Base-by-base conservation (phyloP, 2,888 invertebrate genomes). In the Cenopis cana region DNA sequence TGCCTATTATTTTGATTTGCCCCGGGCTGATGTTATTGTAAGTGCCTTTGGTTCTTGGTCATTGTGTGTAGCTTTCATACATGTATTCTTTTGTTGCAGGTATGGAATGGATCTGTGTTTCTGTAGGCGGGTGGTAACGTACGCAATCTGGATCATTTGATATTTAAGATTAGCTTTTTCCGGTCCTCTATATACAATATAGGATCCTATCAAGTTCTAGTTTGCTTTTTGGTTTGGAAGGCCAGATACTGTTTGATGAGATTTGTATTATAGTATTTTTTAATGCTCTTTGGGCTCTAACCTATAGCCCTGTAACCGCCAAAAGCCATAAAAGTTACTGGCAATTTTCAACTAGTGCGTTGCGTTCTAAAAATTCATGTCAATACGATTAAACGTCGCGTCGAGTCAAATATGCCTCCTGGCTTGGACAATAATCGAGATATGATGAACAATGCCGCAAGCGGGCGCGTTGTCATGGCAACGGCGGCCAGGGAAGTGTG, bases 401-500 rank as follows among this genome's bases (percentile, higher is more conserved):
- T 46, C 14, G 24, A 12, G 52, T 20, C 11, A 52, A 65, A 68
- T 54, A 54, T 18, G 33, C 57, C 54, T n/a, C n/a, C 8, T 20
- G 17, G 60, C 38, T 56, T 46, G 38, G 29, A n/a, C 24, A 55
- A 55, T 55, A 29, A 55, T 55, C 55, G 55, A n/a, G 55, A 24
- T 14, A 55, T 38, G 36, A 65, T 54, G 67, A 49, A 56, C 57
- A 33, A 55, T 41, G 46, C 24, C 49, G 29, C 36, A n/a, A 9
- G 55, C 14, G n/a, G 55, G 55, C 20, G 8, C 77, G 83, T 82
- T 73, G 67, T 79, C 78, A 82, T 80, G 73, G 79, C 78, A 76
- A 84, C 85, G 78, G 72, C 75, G 77, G 76, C 79, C 79, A 78
- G 49, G 55, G 41, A 59, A 50, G 56, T 55, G 38, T 57, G 67